Evolutionary conservation across 37 sponge, comb jelly and placozoan species (phyloP), one percentile per base, ranked within the genome.

Genomic region (Ephydatia muelleri): DNA sequence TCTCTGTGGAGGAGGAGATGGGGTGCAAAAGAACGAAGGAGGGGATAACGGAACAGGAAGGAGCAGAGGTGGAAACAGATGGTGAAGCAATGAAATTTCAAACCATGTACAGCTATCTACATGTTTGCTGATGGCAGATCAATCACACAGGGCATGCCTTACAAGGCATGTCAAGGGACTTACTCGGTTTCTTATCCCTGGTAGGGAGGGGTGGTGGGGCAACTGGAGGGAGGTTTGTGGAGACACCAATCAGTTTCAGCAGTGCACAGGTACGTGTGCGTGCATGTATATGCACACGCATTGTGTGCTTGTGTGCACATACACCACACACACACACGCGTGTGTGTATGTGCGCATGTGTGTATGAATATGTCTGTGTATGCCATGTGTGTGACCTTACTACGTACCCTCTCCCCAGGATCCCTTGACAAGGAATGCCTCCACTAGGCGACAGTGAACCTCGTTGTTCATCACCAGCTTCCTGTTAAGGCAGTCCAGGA

Each of bases 391-490:
- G 13, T 34, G n/a, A 11, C 11, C 27, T 2, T 76, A 76, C 39
- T 38, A 79, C 21, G 66, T 68, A 12, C 33, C 13, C 11, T 0
- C 34, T 19, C 39, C 65, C 90, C 90, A 86, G 21, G 89, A 77
- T 0, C 87, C 90, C 34, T 80, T 79, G 39, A 69, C 26, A 33
- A 93, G 71, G 67, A 93, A 76, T 13, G 80, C 68, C 38, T 93
- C 83, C 19, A 93, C 78, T 0, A 89, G 39, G n/a, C 74, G 82
- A 67, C 78, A 85, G 74, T 93, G 93, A 9, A 76, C 38, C 28
- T 77, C 90, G 82, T 73, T 85, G 72, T 93, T 93, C 30, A 48
- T 57, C 5, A 93, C 81, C 78, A 93, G 76, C 78, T 83, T 40
- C 39, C 93, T 93, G 39, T 65, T 36, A 23, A 70, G 26, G 49